phyloP scores from a whole-genome alignment of 2,888 invertebrate species.

The Cheilosia variabilis region DNA sequence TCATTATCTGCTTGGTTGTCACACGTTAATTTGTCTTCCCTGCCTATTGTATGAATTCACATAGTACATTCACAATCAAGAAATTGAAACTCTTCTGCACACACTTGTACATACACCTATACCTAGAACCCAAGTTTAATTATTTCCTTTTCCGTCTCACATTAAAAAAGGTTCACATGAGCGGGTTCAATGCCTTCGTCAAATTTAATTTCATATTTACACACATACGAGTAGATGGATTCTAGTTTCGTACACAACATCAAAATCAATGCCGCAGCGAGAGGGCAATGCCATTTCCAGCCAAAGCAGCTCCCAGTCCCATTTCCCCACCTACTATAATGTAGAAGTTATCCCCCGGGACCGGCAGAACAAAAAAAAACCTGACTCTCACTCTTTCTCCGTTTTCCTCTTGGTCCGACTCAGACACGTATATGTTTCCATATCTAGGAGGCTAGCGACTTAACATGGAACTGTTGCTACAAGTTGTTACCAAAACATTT shows the following conservation, averaged over 20 bases:
- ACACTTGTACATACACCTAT: too few species aligned
- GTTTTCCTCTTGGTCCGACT: too few species aligned
- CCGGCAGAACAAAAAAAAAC: too few species aligned
- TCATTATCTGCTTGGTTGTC: too few species aligned
- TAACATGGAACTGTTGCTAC: background rate
- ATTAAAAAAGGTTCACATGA: conserved; percentile 1
- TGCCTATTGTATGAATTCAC: too few species aligned
- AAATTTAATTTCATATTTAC: conserved; percentile 31
- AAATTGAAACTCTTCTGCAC: too few species aligned
- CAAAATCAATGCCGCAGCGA: conserved; percentile 26
- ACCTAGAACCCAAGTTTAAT: background rate
- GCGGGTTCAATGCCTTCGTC: conserved; percentile 29
- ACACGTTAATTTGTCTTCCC: too few species aligned
- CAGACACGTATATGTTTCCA: too few species aligned
- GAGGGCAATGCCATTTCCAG: conserved; percentile 46
- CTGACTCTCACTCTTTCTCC: too few species aligned
- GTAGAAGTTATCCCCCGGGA: too few species aligned
- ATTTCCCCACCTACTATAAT: conserved; percentile 8
- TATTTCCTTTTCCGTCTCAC: conserved; percentile 10
- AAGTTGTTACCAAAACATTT: conserved; percentile 30
- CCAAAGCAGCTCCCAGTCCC: conserved; percentile 1
- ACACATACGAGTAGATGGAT: background rate
- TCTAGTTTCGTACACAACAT: background rate
- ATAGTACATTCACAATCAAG: too few species aligned
- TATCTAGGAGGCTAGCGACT: too few species aligned